phyloP scores from a whole-genome alignment of 2,113 vertebrate genomes.

The Argyrosomus japonicus region DNA sequence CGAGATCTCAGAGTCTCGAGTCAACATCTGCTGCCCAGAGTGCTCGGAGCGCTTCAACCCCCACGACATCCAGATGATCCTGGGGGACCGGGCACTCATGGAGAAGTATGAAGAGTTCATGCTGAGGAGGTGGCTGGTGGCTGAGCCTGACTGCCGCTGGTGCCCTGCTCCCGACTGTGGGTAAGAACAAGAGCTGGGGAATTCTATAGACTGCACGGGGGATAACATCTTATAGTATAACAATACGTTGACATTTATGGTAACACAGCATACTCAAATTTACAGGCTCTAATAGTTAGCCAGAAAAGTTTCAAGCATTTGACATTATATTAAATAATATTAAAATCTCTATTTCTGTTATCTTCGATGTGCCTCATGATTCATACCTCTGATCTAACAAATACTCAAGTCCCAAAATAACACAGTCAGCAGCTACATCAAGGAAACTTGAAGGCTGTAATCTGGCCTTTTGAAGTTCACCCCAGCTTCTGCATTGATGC shows the following conservation, averaged over 20 bases:
- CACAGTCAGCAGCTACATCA: constrained; percentile 5
- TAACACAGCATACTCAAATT: not conserved
- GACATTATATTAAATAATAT: not conserved
- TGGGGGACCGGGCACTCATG: constrained; percentile 94
- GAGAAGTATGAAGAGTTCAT: constrained; percentile 99
- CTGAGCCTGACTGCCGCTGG: constrained; percentile 98
- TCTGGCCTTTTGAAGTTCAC: constrained; percentile 50
- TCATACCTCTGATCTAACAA: constrained; percentile 2
- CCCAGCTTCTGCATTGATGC: constrained; percentile 26
- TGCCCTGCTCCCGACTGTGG: constrained; percentile 98
- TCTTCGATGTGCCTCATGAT: constrained; percentile 15
- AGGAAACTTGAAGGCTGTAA: constrained; percentile 39
- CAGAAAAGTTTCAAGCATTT: not conserved
- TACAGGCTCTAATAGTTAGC: not conserved
- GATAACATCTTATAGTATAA: not conserved
- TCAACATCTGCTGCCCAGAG: constrained; percentile 99
- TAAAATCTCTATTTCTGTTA: constrained; percentile 6
- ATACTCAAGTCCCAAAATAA: constrained; percentile 53
- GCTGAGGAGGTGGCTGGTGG: constrained; percentile 96
- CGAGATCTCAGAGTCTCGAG: constrained; percentile 97
- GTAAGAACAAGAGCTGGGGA: constrained; percentile 81
- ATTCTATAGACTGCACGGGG: not conserved
- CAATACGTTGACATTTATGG: not conserved
- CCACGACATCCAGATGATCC: constrained; percentile 96
- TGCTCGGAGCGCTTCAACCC: constrained; percentile 98